A percentile compares a stretch with the other conserved stretches of the same genome.
Conservation (phyloP, 2,113 vertebrate genomes). For the Anser brachyrhynchus region DNA sequence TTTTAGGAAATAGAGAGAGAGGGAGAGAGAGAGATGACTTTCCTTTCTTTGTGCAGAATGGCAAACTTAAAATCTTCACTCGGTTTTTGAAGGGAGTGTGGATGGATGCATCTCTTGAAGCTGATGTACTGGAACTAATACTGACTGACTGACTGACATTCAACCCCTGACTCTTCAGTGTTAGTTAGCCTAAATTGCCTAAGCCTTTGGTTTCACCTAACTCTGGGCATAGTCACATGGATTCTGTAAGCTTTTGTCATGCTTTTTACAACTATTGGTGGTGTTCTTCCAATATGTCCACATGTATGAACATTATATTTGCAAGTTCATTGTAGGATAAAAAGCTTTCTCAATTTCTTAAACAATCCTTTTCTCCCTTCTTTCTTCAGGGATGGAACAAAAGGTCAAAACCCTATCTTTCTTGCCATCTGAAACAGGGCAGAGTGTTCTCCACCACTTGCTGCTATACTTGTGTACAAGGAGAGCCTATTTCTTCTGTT, state of each 20-base stretch:
- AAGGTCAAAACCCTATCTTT: not conserved
- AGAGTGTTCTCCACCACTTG: not conserved
- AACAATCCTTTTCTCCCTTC: not conserved
- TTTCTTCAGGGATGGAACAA: not conserved
- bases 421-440: not conserved
- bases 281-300: not conserved
- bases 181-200: not conserved
- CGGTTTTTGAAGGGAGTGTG: not conserved
- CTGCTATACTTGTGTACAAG: not conserved
- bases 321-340: not conserved
- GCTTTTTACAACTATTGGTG: not conserved
- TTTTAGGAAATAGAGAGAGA: not conserved
- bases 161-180: not conserved
- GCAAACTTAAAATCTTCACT: not conserved
- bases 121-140: slow-evolving; percentile 20
- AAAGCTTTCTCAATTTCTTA: not conserved
- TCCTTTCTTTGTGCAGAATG: not conserved
- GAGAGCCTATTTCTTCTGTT: not conserved
- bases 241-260: not conserved
- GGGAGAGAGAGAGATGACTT: not conserved
- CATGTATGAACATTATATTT: not conserved
- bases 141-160: not conserved
- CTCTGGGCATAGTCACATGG: not conserved
- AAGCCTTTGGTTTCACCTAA: not conserved
- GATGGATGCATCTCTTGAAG: not conserved